phyloP scores from a whole-genome alignment of 2,888 invertebrate genomes.

The Leptinotarsa juncta region DNA sequence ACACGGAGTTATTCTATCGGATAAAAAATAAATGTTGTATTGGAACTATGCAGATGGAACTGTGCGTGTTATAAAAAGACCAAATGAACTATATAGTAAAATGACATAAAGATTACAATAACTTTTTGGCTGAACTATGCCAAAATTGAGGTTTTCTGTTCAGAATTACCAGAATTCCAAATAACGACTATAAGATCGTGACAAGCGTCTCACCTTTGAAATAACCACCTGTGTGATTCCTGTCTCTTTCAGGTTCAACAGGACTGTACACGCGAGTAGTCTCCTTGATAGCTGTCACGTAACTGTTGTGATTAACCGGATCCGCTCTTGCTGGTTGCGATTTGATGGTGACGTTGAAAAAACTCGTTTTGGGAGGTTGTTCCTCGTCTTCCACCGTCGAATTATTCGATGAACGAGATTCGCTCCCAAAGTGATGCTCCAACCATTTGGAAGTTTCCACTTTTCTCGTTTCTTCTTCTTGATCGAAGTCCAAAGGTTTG shows the following conservation, averaged over 20 bases:
- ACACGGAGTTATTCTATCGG: no score
- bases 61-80: no score
- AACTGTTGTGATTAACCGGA: conserved; percentile 49
- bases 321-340: conserved; percentile 69
- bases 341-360: conserved; percentile 83
- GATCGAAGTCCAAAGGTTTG: conserved; percentile 85
- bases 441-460: conserved; percentile 92
- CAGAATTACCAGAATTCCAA: no score
- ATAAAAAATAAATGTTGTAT: no score
- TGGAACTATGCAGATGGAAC: no score
- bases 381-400: conserved; percentile 75
- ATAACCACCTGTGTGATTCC: conserved; percentile 55
- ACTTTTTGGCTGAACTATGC: no score
- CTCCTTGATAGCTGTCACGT: conserved; percentile 51
- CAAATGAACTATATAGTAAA: no score
- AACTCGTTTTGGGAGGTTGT: conserved; percentile 74
- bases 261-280: conserved; percentile 62
- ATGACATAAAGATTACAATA: no score
- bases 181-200: no score
- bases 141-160: no score
- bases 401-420: conserved; percentile 81
- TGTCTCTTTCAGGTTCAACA: conserved; percentile 67
- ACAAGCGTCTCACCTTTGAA: conserved; percentile 52
- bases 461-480: conserved; percentile 90
- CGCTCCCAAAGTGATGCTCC: conserved; percentile 90